Base-by-base conservation (phyloP, 2,888 invertebrate genomes). In the Brachypalpus laphriformis region DNA sequence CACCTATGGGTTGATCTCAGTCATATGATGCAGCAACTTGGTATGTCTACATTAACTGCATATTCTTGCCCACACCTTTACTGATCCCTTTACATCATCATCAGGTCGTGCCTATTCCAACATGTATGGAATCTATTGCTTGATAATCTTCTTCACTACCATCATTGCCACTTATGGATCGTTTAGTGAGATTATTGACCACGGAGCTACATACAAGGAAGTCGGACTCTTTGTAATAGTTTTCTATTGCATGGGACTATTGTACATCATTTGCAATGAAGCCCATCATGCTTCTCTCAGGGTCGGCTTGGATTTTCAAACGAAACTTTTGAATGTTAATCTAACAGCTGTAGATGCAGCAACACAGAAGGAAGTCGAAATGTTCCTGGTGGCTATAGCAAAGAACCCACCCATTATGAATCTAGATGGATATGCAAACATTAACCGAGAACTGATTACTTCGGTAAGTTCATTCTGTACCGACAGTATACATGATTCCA, bases 351-450 rank as follows among this genome's bases (percentile, higher is more conserved):
- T 95, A 6, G 95, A 95, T 90, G 92, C 93, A 47, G 93, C 94
- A 66, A 94, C 95, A 0, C 94, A 95, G 87, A 94, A 94, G 34
- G 95, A 95, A 89, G 94, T 95, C 14, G 94, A 95, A 89, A 95
- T 96, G 95, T 95, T 96, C 88, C 91, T 96, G 28, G 94, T 95
- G 4, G 95, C 95, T 0, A 95, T 95, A 71, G 94, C 94, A 5
- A 95, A 95, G 90, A 95, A 95, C 90, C 95, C 96, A 0, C 95
- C 95, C 0, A 95, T 94, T 57, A 95, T 96, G 95, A 95, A 95
- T 91, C 92, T 96, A 71, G 95, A 96, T 87, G 95, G 95, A 3
- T 96, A 95, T 89, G 95, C 95, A 1, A 94, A 95, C 88, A 95
- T 96, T 81, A 95, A 96, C 89, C 91, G 95, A 28, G 94, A 94